These are phyloP conservation scores for Leptodirus hochenwartii DNA, from an alignment of 2,888 invertebrate genomes.

Conservation along the genomic window DNA sequence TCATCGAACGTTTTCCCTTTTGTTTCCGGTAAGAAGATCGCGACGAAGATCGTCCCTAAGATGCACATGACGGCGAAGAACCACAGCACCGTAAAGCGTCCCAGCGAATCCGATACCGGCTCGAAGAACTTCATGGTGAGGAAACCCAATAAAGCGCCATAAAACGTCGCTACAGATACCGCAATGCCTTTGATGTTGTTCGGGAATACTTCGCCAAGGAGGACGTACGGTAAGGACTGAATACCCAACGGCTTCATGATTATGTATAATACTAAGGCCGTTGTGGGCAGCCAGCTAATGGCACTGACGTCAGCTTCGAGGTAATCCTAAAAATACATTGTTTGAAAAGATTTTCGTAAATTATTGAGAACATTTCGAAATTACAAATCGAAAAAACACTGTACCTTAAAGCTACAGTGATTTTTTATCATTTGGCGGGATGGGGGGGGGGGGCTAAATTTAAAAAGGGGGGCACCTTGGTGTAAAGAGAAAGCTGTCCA, in stretches of 20 bases:
- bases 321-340: no score
- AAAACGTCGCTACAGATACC: constrained; percentile 35
- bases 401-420: no score
- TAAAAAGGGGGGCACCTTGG: no score
- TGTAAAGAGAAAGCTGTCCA: no score
- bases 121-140: constrained; percentile 39
- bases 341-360: no score
- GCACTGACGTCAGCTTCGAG: constrained; percentile 23
- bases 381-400: no score
- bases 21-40: constrained; percentile 40
- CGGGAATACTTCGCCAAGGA: constrained; percentile 44
- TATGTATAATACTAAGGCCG: constrained; percentile 36
- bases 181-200: constrained; percentile 42
- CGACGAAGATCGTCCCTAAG: constrained; percentile 34
- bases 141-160: constrained; percentile 36
- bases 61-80: constrained; percentile 35
- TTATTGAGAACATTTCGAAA: no score
- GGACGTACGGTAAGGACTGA: constrained; percentile 39
- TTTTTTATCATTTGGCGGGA: no score
- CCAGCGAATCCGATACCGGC: constrained; percentile 33
- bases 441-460: no score
- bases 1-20: constrained; percentile 40
- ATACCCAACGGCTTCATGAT: constrained; percentile 39
- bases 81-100: constrained; percentile 39
- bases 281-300: constrained; percentile 32